Evolutionary conservation across 2,113 vertebrate species (phyloP), one percentile per base, ranked within the genome.

Genomic region (Rallus limicola): DNA sequence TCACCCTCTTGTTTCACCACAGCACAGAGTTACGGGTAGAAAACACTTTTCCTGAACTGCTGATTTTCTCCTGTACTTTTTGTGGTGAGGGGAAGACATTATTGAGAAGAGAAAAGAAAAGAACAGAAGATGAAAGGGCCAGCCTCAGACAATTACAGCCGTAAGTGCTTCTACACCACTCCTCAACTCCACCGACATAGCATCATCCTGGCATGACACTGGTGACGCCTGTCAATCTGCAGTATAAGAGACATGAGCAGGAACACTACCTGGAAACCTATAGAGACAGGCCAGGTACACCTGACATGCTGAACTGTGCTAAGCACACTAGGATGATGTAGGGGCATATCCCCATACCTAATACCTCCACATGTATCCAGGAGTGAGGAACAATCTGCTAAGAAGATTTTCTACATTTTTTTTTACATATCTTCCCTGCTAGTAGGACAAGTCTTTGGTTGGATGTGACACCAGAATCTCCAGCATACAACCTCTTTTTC

Each of bases 91-190:
- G 11, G 31, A 89, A 91, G 53, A 58, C n/a, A 79, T 84, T 79
- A 84, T 76, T 82, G 86, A 56, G 82, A 88, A 83, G 53, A 38
- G 82, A 90, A 91, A 91, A 77, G 55, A 46, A 84, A 86, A 90
- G 89, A 85, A 96, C 82, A 93, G 72, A 82, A 93, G 91, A 96
- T 94, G 92, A 96, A 89, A 94, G 86, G 58, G 65, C 16, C 50
- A 78, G 48, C 6, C 28, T 52, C 0, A 0, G 56, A 68, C 34
- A 94, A 86, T 92, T 93, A 90, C 69, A 95, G 56, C 38, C 64
- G 56, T 60, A 25, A 74, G 38, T 7, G 18, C 18, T 84, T 60
- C 56, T 78, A 64, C 16, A 71, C 28, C 1, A 0, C 38, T 83
- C 46, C 71, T 86, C 68, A 64, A 20, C 56, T 40, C 17, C 34